Evolutionary conservation across 2,888 invertebrate genomes (phyloP), one percentile per base, ranked within the genome.

Genomic region (Cataglyphis cursor): DNA sequence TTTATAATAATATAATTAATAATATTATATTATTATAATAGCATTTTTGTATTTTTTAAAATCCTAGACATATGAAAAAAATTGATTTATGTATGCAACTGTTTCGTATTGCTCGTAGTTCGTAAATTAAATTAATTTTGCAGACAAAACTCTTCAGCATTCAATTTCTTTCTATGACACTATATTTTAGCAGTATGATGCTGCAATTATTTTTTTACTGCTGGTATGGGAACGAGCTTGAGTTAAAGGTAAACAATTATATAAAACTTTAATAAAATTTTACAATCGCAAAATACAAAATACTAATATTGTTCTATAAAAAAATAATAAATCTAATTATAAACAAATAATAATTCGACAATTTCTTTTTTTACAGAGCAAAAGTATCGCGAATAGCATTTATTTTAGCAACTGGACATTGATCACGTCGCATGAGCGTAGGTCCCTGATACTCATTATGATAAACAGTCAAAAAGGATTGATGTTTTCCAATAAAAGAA

Each of bases 171-270:
- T 74, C 82, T 6, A 62, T 84, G 54, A 38, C 68, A 28, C 51
- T 88, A 44, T 88, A 86, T 54, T 73, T 86, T 31, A 81, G 68
- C 21, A 85, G 84, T 31, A 89, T 89, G 87, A 64, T 91, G n/a
- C 83, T 88, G 21, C 92, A 93, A 72, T 87, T 92, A 44, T 92
- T 90, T 70, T 54, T 91, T 3, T 88, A 88, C 38, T 92, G 91
- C 8, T 51, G 48, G n/a, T 51, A n/a, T n/a, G 92, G 91, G 57
- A 90, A 90, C 78, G 88, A 91, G 18, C 66, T 78, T 31, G 38
- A 54, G 12, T 66, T 66, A 15, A 66, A 66, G 59, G 65, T 78
- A 51, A 51, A 51, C 1, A 57, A 57, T 57, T 57, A 57, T 21
- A n/a, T 21, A 57, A 10, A 21, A 57, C 12, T 21, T 21, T 3